Evolutionary conservation across 2,797 vertebrate species (phyloP).

Genomic region (Florisuga fusca): DNA sequence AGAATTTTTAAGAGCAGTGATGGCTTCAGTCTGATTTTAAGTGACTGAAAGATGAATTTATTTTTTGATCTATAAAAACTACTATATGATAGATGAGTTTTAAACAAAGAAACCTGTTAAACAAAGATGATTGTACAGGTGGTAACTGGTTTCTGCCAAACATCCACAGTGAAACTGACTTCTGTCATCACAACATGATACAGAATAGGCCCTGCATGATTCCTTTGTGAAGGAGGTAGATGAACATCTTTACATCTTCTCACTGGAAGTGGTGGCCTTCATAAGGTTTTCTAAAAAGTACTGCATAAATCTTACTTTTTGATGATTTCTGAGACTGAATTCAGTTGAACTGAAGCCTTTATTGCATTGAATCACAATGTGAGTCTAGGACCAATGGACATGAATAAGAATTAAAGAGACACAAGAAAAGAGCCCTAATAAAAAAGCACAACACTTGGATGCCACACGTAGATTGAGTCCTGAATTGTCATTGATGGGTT

Average conservation of each 20-base stretch:
- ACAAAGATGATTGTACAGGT: neutral
- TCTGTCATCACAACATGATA: constrained; percentile 14
- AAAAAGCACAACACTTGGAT: constrained; percentile 37
- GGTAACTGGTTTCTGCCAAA: constrained; percentile 34
- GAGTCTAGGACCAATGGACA: constrained; percentile 40
- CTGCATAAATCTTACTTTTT: constrained; percentile 60
- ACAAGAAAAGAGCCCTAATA: constrained; percentile 53
- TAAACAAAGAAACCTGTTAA: constrained; percentile 2
- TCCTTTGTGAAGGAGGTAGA: neutral
- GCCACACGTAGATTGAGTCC: constrained; percentile 57
- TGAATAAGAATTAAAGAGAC: constrained; percentile 72
- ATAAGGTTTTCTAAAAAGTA: constrained; percentile 42
- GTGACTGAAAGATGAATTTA: neutral
- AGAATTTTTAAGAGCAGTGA: too few species aligned
- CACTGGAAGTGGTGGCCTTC: neutral
- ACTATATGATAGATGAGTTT: neutral
- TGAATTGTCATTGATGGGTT: constrained; percentile 72
- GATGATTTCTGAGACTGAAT: constrained; percentile 70
- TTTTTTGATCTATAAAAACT: neutral
- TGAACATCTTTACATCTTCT: neutral
- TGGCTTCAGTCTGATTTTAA: too few species aligned
- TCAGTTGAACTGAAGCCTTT: constrained; percentile 51
- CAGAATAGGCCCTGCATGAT: neutral
- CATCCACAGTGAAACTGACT: constrained; percentile 18
- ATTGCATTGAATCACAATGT: constrained; percentile 43